These are phyloP conservation scores for Lasioglossum villosulum DNA, from an alignment of 2,888 invertebrate species.

Conservation along the genomic window DNA sequence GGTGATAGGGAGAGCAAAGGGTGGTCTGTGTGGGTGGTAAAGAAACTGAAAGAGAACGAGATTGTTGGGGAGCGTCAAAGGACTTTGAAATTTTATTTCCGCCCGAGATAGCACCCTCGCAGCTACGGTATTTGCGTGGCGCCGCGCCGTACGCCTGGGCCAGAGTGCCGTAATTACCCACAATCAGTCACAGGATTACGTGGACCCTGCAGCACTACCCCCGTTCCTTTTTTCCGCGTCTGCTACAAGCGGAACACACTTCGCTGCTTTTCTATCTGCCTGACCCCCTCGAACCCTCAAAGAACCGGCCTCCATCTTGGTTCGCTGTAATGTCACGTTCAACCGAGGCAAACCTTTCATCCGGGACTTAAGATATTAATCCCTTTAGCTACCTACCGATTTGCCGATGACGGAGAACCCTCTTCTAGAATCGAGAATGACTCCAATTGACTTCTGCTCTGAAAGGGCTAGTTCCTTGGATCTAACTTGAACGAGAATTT, in stretches of 20 bases:
- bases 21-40: constrained; percentile 21
- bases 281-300: neutral
- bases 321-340: neutral
- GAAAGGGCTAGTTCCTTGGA: neutral
- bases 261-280: neutral
- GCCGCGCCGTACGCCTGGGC: constrained; percentile 51
- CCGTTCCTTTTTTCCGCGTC: constrained; percentile 46
- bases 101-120: constrained; percentile 65
- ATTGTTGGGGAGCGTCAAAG: constrained; percentile 60
- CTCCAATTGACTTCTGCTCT: neutral
- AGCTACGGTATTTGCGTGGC: constrained; percentile 63
- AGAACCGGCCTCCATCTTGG: neutral
- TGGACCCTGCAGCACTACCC: constrained; percentile 53
- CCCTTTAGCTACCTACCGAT: neutral
- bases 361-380: neutral
- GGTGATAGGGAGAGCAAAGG: neutral
- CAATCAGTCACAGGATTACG: constrained; percentile 73
- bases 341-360: neutral
- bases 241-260: constrained; percentile 55
- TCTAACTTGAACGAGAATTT: neutral
- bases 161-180: constrained; percentile 68
- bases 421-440: neutral
- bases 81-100: constrained; percentile 69
- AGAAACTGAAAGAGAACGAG: constrained; percentile 56
- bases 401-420: neutral